Evolutionary conservation across 1,140 invertebrate species (phyloP), one percentile per base, ranked within the genome.

Genomic region (Luehdorfia chinensis): DNA sequence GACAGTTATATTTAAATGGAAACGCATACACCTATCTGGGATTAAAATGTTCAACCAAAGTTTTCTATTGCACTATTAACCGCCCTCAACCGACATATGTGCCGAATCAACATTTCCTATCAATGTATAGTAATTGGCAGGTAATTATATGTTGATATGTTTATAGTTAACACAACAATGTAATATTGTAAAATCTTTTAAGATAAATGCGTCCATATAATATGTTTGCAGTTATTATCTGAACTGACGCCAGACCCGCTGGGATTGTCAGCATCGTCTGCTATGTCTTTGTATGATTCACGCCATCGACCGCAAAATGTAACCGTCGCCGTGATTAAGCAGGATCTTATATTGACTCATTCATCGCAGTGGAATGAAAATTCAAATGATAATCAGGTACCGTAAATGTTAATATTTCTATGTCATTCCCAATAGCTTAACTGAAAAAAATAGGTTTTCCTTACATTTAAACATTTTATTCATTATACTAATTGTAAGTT

Each of bases 41-140:
- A 1, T 87, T 97, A 28, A 98, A 98, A 75, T 94, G 94, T 69
- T 96, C 95, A 2, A 97, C 96, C 0, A 91, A 94, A 67, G 91
- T 94, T 9, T 97, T 95, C 57, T 99, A 96, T 77, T 98, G 97
- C 63, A 97, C 96, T 1, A 87, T 96, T 11, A 97, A 97, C 74
- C 91, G 95, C 55, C 94, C 96, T 0, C 97, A 98, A 76, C 97
- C 97, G 0, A 98, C 97, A 87, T 98, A 98, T 75, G 96, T 98
- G 25, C 92, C 91, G 0, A 94, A 96, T 70, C 94, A 97, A 76
- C 93, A 95, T 55, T 95, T 94, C 63, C 86, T 98, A 25, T 98
- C 97, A 8, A 99, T 99, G 97, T 99, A 99, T 70, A 98, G 96
- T 5, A 97, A 98, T 75, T 99, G 97, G 97, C 93, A 95, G 85